A percentile compares a stretch with the other conserved stretches of the same genome.
Evolutionary conservation across 2,888 invertebrate species (phyloP).

Genomic region (Meghimatium bilineatum): DNA sequence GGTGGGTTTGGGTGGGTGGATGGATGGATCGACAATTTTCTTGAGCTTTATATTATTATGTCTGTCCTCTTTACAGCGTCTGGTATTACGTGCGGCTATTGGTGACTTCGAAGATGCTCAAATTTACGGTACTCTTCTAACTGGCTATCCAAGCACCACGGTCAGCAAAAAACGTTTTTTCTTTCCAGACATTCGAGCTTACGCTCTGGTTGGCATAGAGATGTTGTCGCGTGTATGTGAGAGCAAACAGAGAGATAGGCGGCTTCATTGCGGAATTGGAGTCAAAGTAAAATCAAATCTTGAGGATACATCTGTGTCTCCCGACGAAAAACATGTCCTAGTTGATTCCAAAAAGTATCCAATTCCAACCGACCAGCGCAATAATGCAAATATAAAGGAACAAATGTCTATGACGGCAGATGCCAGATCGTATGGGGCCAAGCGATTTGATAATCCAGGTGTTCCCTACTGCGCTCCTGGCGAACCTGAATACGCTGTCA

Average conservation of each 20-base stretch:
- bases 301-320: neutral
- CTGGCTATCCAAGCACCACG: conserved; percentile 58
- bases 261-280: conserved; percentile 23
- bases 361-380: neutral
- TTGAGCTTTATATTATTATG: no score
- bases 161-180: conserved; percentile 67
- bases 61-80: conserved; percentile 58
- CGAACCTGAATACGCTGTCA: conserved; percentile 29
- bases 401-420: neutral
- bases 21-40: no score
- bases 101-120: conserved; percentile 71
- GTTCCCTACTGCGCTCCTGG: conserved; percentile 43
- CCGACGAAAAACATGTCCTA: neutral
- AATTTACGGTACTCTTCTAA: conserved; percentile 68
- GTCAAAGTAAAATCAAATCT: neutral
- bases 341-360: neutral
- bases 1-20: no score
- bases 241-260: conserved; percentile 56
- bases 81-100: conserved; percentile 66
- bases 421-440: neutral
- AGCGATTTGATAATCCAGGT: conserved; percentile 9
- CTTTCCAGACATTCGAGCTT: conserved; percentile 68
- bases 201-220: conserved; percentile 67
- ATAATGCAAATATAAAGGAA: neutral
- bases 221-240: conserved; percentile 65